Evolutionary conservation across 2,888 invertebrate genomes (phyloP), one percentile per base, ranked within the genome.

Genomic region (Himalopsyche kuldschensis): DNA sequence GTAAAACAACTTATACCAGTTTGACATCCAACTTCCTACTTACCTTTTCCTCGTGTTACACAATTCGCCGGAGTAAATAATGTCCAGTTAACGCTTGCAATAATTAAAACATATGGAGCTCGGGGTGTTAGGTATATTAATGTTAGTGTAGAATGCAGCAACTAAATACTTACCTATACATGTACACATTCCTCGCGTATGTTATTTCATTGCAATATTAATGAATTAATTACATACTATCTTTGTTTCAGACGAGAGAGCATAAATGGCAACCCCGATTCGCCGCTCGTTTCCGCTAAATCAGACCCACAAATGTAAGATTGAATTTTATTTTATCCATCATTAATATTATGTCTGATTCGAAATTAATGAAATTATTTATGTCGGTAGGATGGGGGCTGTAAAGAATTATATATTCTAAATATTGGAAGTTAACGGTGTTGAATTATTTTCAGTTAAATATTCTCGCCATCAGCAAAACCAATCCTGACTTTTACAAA

Each of bases 201-300:
- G 24, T 55, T 20, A 6, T 55, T 20, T 10, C 20, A 3, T 55
- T 55, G 55, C 55, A 20, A 30, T 75, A 30, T 27, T 41, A 41
- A 41, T 32, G 3, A 78, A 78, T 20, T 27, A 20, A 15, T 32
- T 75, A 11, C 5, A 79, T 81, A n/a, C n/a, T n/a, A n/a, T 69
- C 17, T 82, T 83, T 85, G 83, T 86, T 85, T 78, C 84, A 86
- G 86, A 78, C 76, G 86, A 75, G 86, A 85, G 24, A 86, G 85
- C 48, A 82, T 86, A 77, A 86, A 86, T 83, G 86, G 86, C 27
- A 86, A 86, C 47, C 84, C 86, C 47, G 86, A 86, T 41, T 83
- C 83, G n/a, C 86, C 84, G 30, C 81, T 86, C 20, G 78, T 79
- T 31, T 84, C 86, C 30, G 84, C 84, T 4, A 85, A 85, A 83